Conservation (phyloP, 2,113 vertebrate species). For the Pholis gunnellus region DNA sequence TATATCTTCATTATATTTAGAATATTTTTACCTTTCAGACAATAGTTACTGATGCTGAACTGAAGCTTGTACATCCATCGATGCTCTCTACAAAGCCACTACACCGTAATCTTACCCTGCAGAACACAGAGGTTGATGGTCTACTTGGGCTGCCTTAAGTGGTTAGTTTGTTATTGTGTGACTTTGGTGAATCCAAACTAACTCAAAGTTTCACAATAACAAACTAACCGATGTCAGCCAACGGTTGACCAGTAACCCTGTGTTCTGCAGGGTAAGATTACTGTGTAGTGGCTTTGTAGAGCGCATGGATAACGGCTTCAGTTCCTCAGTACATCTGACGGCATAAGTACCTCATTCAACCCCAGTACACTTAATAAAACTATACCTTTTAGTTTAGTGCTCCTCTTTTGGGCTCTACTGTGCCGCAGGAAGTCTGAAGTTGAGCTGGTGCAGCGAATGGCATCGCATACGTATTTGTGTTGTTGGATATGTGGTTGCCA, state of each 20-base stretch:
- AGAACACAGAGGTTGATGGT: background rate
- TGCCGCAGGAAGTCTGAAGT: background rate
- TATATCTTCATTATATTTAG: background rate
- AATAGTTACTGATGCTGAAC: background rate
- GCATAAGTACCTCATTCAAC: background rate
- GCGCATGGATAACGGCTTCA: background rate
- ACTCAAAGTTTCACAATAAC: background rate
- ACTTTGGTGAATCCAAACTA: background rate
- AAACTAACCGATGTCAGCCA: background rate
- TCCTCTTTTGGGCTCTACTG: background rate
- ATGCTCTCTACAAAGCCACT: background rate
- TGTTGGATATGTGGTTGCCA: background rate
- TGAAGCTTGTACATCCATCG: background rate
- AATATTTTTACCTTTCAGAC: background rate
- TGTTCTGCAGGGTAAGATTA: background rate
- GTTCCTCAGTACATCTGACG: background rate
- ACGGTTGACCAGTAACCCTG: background rate
- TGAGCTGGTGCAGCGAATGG: background rate
- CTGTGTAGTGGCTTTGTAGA: background rate
- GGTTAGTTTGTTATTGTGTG: background rate
- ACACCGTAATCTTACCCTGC: too few species aligned
- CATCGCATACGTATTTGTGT: background rate
- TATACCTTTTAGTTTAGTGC: background rate
- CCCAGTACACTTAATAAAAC: background rate
- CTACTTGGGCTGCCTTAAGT: background rate